These are phyloP conservation scores for Sebastes fasciatus DNA, from an alignment of 2,113 vertebrate species.

Conservation along the genomic window DNA sequence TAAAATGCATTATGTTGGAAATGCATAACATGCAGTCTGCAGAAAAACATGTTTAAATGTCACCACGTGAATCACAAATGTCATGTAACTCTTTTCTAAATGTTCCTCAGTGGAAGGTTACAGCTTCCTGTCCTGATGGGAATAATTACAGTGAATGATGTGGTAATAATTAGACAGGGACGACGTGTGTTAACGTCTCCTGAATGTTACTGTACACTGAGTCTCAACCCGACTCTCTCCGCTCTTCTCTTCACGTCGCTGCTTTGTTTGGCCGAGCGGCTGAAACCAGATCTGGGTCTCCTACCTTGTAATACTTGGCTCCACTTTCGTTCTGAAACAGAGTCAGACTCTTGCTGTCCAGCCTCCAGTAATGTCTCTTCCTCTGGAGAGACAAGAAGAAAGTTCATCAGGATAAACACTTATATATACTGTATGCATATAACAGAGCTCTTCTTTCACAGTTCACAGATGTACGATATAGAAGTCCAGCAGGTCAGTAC, in stretches of 20 bases:
- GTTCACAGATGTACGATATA: no score
- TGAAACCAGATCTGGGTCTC: conserved; percentile 53
- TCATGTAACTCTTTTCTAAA: neutral
- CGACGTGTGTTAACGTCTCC: neutral
- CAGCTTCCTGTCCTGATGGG: neutral
- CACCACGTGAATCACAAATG: no score
- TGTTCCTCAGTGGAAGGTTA: neutral
- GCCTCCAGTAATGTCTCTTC: conserved; percentile 97
- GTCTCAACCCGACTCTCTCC: conserved; percentile 30
- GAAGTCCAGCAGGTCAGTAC: no score
- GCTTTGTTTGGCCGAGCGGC: conserved; percentile 32
- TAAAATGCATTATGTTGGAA: no score
- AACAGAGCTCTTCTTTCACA: no score
- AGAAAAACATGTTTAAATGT: no score
- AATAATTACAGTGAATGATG: neutral
- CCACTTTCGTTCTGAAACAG: conserved; percentile 96
- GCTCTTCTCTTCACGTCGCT: neutral
- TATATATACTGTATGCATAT: no score
- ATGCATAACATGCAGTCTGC: no score
- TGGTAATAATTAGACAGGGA: neutral
- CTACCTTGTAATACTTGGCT: conserved; percentile 94
- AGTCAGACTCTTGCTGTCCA: conserved; percentile 95
- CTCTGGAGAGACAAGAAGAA: conserved; percentile 84
- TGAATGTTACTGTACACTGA: neutral
- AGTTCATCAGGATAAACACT: conserved; percentile 3